These are phyloP conservation scores for Chaetogeoica ovagalla DNA, from an alignment of 2,888 invertebrate species.

Conservation along the genomic window DNA sequence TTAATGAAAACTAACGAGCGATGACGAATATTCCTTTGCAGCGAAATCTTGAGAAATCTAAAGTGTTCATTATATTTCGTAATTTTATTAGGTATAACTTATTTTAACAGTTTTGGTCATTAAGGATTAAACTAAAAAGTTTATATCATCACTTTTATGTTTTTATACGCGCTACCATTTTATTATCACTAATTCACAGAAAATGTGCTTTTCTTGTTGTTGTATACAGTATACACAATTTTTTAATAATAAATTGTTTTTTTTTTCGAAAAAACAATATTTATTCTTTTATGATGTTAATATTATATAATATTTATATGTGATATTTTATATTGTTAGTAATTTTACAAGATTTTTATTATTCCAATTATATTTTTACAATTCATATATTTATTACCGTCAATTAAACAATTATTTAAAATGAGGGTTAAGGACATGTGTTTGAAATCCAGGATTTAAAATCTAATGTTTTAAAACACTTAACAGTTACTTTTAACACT, in stretches of 20 bases:
- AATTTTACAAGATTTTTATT: not conserved
- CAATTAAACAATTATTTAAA: not conserved
- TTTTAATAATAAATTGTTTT: not conserved
- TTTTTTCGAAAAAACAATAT: not conserved
- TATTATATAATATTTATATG: no score
- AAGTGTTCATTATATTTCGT: conserved; percentile 21
- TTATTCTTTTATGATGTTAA: no score
- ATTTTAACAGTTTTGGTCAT: conserved; percentile 17
- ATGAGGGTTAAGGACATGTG: not conserved
- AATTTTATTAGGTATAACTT: conserved; percentile 14
- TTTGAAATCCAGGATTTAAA: no score
- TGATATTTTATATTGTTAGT: not conserved
- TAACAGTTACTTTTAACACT: no score
- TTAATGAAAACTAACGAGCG: not conserved
- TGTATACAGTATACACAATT: not conserved
- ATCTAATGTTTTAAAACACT: not conserved
- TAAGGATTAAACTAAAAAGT: conserved; percentile 1
- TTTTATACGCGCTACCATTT: not conserved
- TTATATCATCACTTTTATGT: conserved; percentile 19
- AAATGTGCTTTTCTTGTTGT: not conserved
- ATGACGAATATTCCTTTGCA: not conserved
- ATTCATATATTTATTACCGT: not conserved
- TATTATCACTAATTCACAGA: not conserved
- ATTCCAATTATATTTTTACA: not conserved
- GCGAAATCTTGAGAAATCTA: conserved; percentile 5